These are phyloP conservation scores for Drosophila mimica DNA, from an alignment of 2,888 invertebrate genomes.

Conservation along the genomic window DNA sequence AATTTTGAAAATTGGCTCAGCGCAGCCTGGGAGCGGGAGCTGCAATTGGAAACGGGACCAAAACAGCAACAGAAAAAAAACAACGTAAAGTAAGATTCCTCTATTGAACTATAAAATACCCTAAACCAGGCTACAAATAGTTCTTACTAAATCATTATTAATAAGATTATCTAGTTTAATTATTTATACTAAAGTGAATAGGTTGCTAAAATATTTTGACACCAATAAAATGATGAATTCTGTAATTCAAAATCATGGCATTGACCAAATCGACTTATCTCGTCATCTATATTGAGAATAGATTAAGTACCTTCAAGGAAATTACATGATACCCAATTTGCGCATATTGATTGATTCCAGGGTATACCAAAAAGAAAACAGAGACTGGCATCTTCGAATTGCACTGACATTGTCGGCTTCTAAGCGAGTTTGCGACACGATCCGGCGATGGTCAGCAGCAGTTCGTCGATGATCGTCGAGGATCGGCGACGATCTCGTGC, in stretches of 20 bases:
- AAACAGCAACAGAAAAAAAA: not conserved
- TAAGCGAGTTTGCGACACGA: slow-evolving; percentile 73
- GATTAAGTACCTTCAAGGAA: no score
- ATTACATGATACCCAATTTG: not conserved
- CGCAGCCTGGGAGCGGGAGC: slow-evolving; percentile 51
- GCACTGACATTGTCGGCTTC: slow-evolving; percentile 52
- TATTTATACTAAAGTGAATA: accelerated
- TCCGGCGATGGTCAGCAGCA: slow-evolving; percentile 14
- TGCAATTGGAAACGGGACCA: slow-evolving; percentile 52
- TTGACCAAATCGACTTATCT: not conserved
- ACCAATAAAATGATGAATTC: not conserved
- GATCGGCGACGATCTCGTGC: slow-evolving; percentile 79
- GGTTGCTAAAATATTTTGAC: not conserved
- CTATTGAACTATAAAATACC: not conserved
- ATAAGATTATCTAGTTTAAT: not conserved
- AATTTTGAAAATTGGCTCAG: slow-evolving; percentile 76
- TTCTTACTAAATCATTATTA: not conserved
- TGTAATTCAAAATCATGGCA: not conserved
- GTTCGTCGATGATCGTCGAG: slow-evolving; percentile 40
- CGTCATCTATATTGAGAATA: not conserved
- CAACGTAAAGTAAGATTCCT: not conserved
- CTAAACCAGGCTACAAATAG: not conserved
- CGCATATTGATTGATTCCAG: not conserved
- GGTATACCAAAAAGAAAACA: not conserved
- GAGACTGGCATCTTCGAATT: slow-evolving; percentile 30